Evolutionary conservation across 2,797 vertebrate species (phyloP).

Genomic region (Rhinophrynus dorsalis): DNA sequence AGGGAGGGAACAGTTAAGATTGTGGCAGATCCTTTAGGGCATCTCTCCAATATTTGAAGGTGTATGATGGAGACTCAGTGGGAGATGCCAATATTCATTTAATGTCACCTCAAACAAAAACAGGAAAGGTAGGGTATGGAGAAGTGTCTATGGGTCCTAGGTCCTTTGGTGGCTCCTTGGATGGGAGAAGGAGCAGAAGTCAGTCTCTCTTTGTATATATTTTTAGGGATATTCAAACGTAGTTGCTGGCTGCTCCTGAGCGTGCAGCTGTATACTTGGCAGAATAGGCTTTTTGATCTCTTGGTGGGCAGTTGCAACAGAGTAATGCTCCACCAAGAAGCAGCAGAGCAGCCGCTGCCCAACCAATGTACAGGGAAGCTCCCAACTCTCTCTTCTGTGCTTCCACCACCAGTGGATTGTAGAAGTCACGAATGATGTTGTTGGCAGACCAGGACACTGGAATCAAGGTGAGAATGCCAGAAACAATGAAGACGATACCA

Average conservation of each 20-base stretch:
- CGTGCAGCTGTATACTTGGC: conserved; percentile 79
- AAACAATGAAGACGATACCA: conserved; percentile 79
- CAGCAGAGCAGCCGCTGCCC: conserved; percentile 79
- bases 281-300: conserved; percentile 67
- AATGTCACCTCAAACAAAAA: conserved; percentile 4
- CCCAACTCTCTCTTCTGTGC: conserved; percentile 87
- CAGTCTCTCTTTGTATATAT: neutral
- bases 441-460: conserved; percentile 89
- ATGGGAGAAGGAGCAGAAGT: neutral
- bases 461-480: conserved; percentile 75
- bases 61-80: neutral
- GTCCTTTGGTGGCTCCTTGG: neutral
- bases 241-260: conserved; percentile 73
- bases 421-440: conserved; percentile 83
- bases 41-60: neutral
- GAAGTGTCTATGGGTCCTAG: neutral
- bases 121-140: neutral
- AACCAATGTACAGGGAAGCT: conserved; percentile 84
- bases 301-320: conserved; percentile 84
- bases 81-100: neutral
- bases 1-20: neutral
- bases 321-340: conserved; percentile 84
- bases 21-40: neutral
- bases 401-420: conserved; percentile 77
- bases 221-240: conserved; percentile 75